Conservation (phyloP, 2,113 vertebrate genomes). For the Tyrannus savana region DNA sequence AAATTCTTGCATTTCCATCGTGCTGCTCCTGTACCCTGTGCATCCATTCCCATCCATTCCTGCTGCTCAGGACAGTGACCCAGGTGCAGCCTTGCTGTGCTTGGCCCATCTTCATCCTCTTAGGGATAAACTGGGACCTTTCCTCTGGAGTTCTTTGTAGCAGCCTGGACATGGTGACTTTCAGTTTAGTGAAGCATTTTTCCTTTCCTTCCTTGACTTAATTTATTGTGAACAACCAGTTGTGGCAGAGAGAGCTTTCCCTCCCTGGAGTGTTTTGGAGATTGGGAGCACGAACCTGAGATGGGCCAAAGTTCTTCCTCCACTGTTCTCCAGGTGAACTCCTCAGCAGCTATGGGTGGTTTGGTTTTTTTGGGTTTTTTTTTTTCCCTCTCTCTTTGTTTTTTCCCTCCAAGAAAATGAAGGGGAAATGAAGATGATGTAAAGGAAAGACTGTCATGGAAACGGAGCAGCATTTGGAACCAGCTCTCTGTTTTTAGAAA, state of each 20-base stretch:
- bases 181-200: not conserved
- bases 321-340: not conserved
- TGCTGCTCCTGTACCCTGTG: not conserved
- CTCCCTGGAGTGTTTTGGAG: not conserved
- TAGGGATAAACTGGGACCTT: not conserved
- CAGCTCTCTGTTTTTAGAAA: slow-evolving; percentile 12
- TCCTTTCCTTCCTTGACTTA: not conserved
- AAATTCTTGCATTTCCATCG: not conserved
- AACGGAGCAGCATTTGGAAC: not conserved
- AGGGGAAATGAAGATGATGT: not conserved
- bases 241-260: not conserved
- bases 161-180: accelerated
- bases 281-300: not conserved
- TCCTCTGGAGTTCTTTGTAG: not conserved
- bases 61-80: not conserved
- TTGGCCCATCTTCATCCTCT: not conserved
- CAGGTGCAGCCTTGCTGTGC: not conserved
- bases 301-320: not conserved
- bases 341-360: not conserved
- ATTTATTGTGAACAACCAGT: not conserved
- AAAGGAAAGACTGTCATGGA: slow-evolving; percentile 13
- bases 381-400: too few relatives aligned
- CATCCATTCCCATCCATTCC: too few relatives aligned
- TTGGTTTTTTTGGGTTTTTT: not conserved
- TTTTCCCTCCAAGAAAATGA: not conserved